Base-by-base conservation (phyloP, 1,140 invertebrate genomes). In the Orchesella cincta region DNA sequence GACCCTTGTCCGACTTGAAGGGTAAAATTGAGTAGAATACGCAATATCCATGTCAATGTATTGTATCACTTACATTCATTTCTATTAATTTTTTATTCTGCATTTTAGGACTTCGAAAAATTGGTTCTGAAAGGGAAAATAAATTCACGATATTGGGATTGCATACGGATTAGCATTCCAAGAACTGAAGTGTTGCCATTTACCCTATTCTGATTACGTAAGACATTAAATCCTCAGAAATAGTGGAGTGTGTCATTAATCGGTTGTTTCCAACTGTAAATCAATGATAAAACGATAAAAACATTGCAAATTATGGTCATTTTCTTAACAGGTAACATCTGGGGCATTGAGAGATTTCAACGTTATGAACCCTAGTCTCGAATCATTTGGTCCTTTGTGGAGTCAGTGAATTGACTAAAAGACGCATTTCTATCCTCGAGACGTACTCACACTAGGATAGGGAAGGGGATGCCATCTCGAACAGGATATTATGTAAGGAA, bases 341-440 rank as follows among this genome's bases (percentile, higher is more conserved):
- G 74, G 74, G 74, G 74, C 33, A 67, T 75, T 35, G 23, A 64
- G 57, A 75, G 23, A 75, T n/a, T 75, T 34, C 52, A 54, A 18
- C 5, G 20, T 12, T n/a, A n/a, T 23, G 20, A 75, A 75, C 28
- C 74, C 74, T 14, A 62, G 52, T 67, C 34, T 75, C 2, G 52
- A 75, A n/a, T n/a, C 20, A 23, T 64, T 75, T 23, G 57, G n/a
- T 31, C 18, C 2, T 75, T 2, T 33, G 29, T 1, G 54, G 33
- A 5, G 35, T 64, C 20, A 62, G 20, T 33, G 26, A 57, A 23
- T 26, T 51, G 3, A 73, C 2, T n/a, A 2, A 73, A 51, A 26
- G 71, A 73, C 5, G 14, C 35, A 8, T 73, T 73, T 35, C 2
- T 39, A 3, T 5, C 14, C 8, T 46, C 46, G 20, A 14, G 71